Percentiles rank a stretch among this genome's conserved stretches.
These are phyloP conservation scores for Drosophila hamatofila DNA, from an alignment of 2,888 invertebrate genomes.

Conservation along the genomic window DNA sequence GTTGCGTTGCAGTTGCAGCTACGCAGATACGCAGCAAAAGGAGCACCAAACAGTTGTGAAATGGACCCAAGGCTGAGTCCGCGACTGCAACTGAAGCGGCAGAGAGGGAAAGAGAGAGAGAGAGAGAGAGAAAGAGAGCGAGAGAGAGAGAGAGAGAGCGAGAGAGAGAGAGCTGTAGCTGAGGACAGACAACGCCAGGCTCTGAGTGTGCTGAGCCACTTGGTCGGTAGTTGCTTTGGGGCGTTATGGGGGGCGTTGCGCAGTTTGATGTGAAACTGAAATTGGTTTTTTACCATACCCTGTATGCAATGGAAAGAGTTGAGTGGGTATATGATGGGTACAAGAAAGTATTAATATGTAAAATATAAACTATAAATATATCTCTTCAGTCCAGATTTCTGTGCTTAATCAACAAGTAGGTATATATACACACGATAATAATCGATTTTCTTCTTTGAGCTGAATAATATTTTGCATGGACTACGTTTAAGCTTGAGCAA, in stretches of 20 bases:
- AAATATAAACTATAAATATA: not conserved
- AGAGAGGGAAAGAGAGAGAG: not conserved
- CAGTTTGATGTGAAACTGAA: constrained; percentile 74
- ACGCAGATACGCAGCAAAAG: constrained; percentile 51
- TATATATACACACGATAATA: not conserved
- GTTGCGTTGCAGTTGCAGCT: constrained; percentile 63
- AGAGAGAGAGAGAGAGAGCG: not conserved
- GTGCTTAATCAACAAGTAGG: not conserved
- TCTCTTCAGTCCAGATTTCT: not conserved
- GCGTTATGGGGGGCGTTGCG: constrained; percentile 69
- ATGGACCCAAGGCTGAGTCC: constrained; percentile 22
- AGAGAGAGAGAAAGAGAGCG: not conserved
- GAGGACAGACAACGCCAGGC: not conserved
- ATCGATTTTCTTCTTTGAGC: no score
- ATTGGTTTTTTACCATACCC: constrained; percentile 65
- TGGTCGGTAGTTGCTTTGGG: constrained; percentile 71
- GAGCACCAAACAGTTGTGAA: constrained; percentile 47
- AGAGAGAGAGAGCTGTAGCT: constrained; percentile 5
- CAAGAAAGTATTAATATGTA: not conserved
- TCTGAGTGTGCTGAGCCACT: constrained; percentile 29
- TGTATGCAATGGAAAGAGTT: not conserved
- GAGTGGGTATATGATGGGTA: not conserved
- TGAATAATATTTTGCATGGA: no score
- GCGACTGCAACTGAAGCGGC: not conserved
- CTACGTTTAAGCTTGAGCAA: no score